A percentile compares a stretch with the other conserved stretches of the same genome.
Evolutionary conservation across 2,888 invertebrate species (phyloP).

Genomic region (Pandemis corylana): DNA sequence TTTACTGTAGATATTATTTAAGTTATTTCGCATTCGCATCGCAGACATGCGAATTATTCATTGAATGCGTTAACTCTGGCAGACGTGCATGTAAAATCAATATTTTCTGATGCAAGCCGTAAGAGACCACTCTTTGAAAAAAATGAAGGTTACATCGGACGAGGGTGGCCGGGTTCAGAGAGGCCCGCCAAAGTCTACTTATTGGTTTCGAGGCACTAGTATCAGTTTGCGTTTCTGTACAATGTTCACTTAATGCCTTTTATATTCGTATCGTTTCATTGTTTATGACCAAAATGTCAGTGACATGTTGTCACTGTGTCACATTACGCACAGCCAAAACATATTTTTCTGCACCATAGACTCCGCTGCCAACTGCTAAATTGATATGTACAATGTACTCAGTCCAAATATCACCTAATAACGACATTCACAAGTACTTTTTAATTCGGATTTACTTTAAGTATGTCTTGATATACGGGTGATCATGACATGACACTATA

Average conservation of each 20-base stretch:
- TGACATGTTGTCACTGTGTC: background rate
- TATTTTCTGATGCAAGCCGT: background rate
- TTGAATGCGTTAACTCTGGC: background rate
- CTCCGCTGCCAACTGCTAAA: background rate
- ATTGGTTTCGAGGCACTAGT: background rate
- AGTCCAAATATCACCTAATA: no score
- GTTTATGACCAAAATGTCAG: no score
- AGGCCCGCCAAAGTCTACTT: background rate
- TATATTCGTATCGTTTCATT: no score
- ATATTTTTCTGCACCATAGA: background rate
- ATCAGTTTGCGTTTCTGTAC: background rate
- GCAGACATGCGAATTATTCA: constrained; percentile 10
- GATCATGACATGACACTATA: background rate
- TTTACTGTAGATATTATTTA: constrained; percentile 6
- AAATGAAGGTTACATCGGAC: background rate
- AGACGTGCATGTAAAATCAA: background rate
- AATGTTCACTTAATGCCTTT: background rate
- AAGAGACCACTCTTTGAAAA: background rate
- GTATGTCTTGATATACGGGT: constrained; percentile 1
- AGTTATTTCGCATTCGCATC: background rate
- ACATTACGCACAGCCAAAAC: background rate
- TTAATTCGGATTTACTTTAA: background rate
- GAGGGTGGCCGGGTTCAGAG: background rate
- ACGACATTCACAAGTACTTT: background rate
- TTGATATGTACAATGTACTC: background rate